Base-by-base conservation (phyloP, 2,113 vertebrate species). In the Phoenicopterus ruber region DNA sequence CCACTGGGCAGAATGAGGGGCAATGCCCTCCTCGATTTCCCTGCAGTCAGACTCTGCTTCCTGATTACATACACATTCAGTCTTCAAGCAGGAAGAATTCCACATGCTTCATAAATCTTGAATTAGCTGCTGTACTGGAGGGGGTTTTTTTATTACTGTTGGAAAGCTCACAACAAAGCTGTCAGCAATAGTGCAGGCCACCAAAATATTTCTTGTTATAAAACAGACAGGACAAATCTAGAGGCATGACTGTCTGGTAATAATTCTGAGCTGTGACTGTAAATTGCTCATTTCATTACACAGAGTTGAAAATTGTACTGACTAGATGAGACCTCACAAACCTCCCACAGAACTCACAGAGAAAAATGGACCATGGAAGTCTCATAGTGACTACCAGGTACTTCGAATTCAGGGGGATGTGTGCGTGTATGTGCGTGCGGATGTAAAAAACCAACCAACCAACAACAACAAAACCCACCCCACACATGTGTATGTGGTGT, bases 111-210 rank as follows among this genome's bases (percentile, higher is more conserved):
- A 86, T 92, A 95, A 96, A 95, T 95, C 93, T 58, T 86, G 67
- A 94, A 95, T 93, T 96, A 95, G 74, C 67, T 93, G 72, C n/a
- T 92, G 50, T 52, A 92, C 72, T 76, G 54, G 78, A 88, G 69
- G 74, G 40, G 74, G 40, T 8, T 2, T 94, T 77, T 93, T 94
- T 90, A 88, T 96, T 69, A 49, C 65, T 63, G 7, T 74, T 81
- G 94, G 85, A 90, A 97, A 84, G 69, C 74, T 96, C 77, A 80
- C 89, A 88, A 92, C 86, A 94, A 93, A 94, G 63, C 79, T 94
- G 90, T 94, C 86, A 93, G 36, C 88, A 87, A 34, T 17, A 85
- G 29, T 72, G 36, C 62, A 92, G 88, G 72, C 62, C 88, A 97
- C 67, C n/a, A 36, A 90, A 95, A 84, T 94, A 96, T 86, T 93